These are phyloP conservation scores for Lochmaea capreae DNA, from an alignment of 2,888 invertebrate species.

Conservation along the genomic window DNA sequence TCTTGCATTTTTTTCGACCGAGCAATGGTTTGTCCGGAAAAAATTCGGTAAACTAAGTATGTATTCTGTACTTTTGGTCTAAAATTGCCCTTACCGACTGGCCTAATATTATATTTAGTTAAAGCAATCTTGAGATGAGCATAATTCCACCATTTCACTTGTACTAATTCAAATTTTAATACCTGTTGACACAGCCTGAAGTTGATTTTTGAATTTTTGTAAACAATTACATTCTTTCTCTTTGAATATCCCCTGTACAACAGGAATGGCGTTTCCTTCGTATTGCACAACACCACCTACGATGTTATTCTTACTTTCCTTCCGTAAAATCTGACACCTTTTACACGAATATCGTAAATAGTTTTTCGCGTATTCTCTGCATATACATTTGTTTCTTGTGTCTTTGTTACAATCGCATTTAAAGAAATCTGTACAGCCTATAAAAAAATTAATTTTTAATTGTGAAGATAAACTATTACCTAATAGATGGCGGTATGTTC, in stretches of 20 bases:
- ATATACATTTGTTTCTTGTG: constrained; percentile 31
- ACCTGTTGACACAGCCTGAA: constrained; percentile 12
- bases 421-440: constrained; percentile 33
- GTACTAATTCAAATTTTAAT: background rate
- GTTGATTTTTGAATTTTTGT: constrained; percentile 45
- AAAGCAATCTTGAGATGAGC: no score
- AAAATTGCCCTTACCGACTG: no score
- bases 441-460: constrained; percentile 6
- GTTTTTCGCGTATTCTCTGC: constrained; percentile 33
- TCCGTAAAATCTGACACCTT: constrained; percentile 37
- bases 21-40: no score
- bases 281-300: constrained; percentile 45
- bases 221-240: constrained; percentile 53
- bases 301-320: constrained; percentile 45
- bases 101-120: no score
- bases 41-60: no score
- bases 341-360: constrained; percentile 32
- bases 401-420: constrained; percentile 35
- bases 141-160: background rate
- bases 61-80: no score
- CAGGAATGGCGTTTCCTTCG: constrained; percentile 45
- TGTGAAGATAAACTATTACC: no score
- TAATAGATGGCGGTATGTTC: no score
- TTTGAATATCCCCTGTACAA: constrained; percentile 51
- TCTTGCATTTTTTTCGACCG: no score